phyloP scores from a whole-genome alignment of 2,113 vertebrate genomes.

The Probosciger aterrimus region DNA sequence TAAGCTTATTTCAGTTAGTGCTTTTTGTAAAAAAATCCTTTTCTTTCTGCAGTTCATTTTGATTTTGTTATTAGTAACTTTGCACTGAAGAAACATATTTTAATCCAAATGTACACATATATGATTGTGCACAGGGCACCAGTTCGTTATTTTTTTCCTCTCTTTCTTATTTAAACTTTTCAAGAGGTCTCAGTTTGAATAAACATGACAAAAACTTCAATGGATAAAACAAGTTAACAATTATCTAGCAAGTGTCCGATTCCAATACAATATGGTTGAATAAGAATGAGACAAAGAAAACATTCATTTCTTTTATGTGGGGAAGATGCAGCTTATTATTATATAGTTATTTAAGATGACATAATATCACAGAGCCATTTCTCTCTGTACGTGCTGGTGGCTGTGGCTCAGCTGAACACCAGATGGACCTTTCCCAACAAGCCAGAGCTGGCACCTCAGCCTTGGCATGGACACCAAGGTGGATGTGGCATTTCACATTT shows the following conservation, averaged over 20 bases:
- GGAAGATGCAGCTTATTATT: not conserved
- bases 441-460: not conserved
- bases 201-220: not conserved
- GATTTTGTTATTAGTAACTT: not conserved
- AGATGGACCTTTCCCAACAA: not conserved
- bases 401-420: not conserved
- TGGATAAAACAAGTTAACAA: not conserved
- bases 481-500: not conserved
- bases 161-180: not conserved
- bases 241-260: not conserved
- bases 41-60: not conserved
- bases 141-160: not conserved
- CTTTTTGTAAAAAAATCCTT: not conserved
- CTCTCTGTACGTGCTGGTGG: fast-evolving
- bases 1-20: not conserved
- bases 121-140: not conserved
- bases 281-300: not conserved
- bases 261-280: not conserved
- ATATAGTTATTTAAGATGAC: not conserved
- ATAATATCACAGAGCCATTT: not conserved
- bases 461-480: not conserved
- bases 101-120: not conserved
- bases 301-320: not conserved
- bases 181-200: not conserved
- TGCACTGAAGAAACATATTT: not conserved